A percentile compares a stretch with the other conserved stretches of the same genome.
phyloP scores from a whole-genome alignment of 2,797 vertebrate genomes.

The Myripristis jacobus region DNA sequence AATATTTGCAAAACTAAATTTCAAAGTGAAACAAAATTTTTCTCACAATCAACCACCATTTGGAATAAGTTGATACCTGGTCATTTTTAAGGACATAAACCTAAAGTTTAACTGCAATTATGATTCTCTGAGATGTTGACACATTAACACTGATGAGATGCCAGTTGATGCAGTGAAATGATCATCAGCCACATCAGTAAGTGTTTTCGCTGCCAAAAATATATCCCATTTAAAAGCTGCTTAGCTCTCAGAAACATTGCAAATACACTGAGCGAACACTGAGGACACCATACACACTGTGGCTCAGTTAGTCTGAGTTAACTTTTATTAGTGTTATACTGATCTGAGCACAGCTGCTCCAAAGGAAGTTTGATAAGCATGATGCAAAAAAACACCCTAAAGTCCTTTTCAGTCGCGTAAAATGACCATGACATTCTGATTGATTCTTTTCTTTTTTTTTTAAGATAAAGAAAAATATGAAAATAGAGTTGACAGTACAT shows the following conservation, averaged over 20 bases:
- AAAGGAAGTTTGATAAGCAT: slow-evolving; percentile 90
- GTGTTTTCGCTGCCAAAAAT: too few species aligned
- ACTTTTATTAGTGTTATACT: slow-evolving; percentile 96
- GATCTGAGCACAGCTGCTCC: slow-evolving; percentile 88
- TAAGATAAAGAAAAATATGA: slow-evolving; percentile 89
- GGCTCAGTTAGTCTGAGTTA: slow-evolving; percentile 87
- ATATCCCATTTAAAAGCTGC: background rate
- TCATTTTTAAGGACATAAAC: too few species aligned
- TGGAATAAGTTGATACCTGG: too few species aligned
- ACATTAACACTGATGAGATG: too few species aligned
- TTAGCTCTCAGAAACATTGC: background rate
- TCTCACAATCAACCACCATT: too few species aligned
- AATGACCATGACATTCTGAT: slow-evolving; percentile 89
- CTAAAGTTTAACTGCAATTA: too few species aligned
- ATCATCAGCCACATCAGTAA: too few species aligned
- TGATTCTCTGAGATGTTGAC: too few species aligned
- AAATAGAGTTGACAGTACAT: slow-evolving; percentile 92
- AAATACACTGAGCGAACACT: slow-evolving; percentile 1
- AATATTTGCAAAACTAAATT: too few species aligned
- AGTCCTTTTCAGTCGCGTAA: slow-evolving; percentile 86
- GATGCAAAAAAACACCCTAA: slow-evolving; percentile 85
- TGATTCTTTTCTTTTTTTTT: slow-evolving; percentile 74
- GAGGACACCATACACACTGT: slow-evolving; percentile 33
- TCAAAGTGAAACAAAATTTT: too few species aligned
- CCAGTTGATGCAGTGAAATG: too few species aligned